A percentile compares a stretch with the other conserved stretches of the same genome.
phyloP scores from a whole-genome alignment of 2,797 vertebrate species.

The Notamacropus eugenii region DNA sequence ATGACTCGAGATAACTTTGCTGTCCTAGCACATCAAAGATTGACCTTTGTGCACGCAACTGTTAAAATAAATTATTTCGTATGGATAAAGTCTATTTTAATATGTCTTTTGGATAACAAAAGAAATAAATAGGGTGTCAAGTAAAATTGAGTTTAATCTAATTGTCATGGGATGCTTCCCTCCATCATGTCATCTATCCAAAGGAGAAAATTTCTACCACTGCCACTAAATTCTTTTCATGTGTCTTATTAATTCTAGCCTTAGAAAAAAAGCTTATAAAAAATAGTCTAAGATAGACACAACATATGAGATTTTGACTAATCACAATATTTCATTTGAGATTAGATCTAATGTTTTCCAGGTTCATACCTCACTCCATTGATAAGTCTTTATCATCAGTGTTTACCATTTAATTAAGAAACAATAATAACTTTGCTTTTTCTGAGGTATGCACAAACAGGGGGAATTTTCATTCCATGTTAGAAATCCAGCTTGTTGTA shows the following conservation, averaged over 20 bases:
- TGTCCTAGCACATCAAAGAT: background rate
- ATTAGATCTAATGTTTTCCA: constrained; percentile 86
- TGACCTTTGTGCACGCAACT: background rate
- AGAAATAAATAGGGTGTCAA: constrained; percentile 29
- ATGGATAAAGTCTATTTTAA: constrained; percentile 60
- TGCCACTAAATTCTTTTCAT: constrained; percentile 86
- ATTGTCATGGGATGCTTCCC: constrained; percentile 66
- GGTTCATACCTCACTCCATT: constrained; percentile 71
- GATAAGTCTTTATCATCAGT: constrained; percentile 79
- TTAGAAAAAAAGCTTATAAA: constrained; percentile 87
- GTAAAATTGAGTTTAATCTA: constrained; percentile 71
- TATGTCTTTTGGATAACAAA: constrained; percentile 37
- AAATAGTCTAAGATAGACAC: constrained; percentile 83
- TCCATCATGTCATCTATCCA: constrained; percentile 80
- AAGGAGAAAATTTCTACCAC: constrained; percentile 84
- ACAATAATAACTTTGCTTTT: constrained; percentile 78
- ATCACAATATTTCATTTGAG: constrained; percentile 87
- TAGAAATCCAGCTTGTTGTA: constrained; percentile 49
- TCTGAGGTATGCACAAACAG: constrained; percentile 69
- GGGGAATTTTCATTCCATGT: constrained; percentile 62
- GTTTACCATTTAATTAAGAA: constrained; percentile 83
- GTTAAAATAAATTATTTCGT: constrained; percentile 19
- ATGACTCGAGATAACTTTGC: constrained; percentile 6
- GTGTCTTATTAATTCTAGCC: constrained; percentile 88
- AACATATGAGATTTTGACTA: constrained; percentile 85